These are phyloP conservation scores for Eupithecia vulgata DNA, from an alignment of 2,888 invertebrate genomes.

Conservation along the genomic window DNA sequence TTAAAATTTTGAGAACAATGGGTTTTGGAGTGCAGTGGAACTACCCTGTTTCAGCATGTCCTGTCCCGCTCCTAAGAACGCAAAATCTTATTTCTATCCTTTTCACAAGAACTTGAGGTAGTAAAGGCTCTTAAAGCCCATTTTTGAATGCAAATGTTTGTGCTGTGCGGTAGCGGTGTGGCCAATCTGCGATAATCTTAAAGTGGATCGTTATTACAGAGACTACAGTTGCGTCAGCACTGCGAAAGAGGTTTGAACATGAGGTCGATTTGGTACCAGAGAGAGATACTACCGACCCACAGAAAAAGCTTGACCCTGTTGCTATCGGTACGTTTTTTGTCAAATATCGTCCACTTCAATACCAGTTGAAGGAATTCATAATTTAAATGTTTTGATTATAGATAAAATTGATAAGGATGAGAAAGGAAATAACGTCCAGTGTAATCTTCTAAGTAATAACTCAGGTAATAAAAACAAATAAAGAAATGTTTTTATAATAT, in stretches of 20 bases:
- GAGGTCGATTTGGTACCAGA: constrained; percentile 11
- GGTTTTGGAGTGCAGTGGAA: no score
- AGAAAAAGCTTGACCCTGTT: constrained; percentile 15
- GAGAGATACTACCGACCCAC: constrained; percentile 37
- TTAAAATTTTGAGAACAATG: no score
- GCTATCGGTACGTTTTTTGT: constrained; percentile 52
- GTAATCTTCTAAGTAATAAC: constrained; percentile 53
- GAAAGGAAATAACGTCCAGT: constrained; percentile 58
- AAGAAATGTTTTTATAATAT: not conserved
- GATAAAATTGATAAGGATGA: constrained; percentile 52
- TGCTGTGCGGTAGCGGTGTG: no score
- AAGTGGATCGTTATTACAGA: constrained; percentile 19
- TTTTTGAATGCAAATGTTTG: no score
- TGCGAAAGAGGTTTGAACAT: constrained; percentile 15
- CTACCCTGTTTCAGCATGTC: no score
- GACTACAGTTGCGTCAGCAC: constrained; percentile 16
- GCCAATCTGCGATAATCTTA: not conserved
- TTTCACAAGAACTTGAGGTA: no score
- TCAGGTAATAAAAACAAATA: constrained; percentile 51
- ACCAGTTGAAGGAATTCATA: constrained; percentile 14
- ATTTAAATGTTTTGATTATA: constrained; percentile 49
- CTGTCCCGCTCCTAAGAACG: no score
- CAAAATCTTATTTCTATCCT: no score
- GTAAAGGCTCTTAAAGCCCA: no score
- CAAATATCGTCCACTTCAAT: not conserved